Base-by-base conservation (phyloP, 1,140 invertebrate species). In the Euborellia annulipes region DNA sequence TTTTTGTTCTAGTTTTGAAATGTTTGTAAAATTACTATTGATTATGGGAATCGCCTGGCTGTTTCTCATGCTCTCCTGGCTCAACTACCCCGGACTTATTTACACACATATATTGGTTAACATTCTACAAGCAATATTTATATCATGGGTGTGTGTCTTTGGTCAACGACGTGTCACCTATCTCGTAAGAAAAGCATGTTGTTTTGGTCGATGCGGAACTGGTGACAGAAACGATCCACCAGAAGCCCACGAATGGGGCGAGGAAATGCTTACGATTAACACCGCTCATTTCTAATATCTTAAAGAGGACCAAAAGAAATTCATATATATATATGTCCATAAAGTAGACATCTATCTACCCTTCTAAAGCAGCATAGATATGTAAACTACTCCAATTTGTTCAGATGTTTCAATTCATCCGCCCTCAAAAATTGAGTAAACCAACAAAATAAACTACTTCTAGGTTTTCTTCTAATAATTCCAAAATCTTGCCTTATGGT, bases 261-360 rank as follows among this genome's bases (percentile, higher is more conserved):
- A 88, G 59, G 84, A 88, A 66, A 77, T 86, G 79, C 78, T 78
- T 34, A 78, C 81, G 46, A 84, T 85, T 70, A 82, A 84, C 58
- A 75, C 76, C 18, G 76, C 75, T 46, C 75, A 78, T 57, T 78
- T 71, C 64, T 63, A 57, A 53, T 20, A 40, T 18, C 34, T 22
- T 2, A 3, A 27, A 11, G 11, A 27, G 11, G 23, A 27, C 23
- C 23, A 27, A 27, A 11, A 27, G 23, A 27, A 4, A 4, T 11
- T 6, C 23, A 6, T 27, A 27, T 27, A n/a, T 27, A 27, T 27
- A 27, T 27, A 27, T 27, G 23, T 27, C n/a, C n/a, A n/a, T n/a
- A n/a, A n/a, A n/a, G n/a, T n/a, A n/a, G n/a, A n/a, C n/a, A n/a
- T n/a, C n/a, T n/a, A n/a, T n/a, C n/a, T n/a, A n/a, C n/a, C n/a